phyloP scores from a whole-genome alignment of 1,140 invertebrate species.

The Listronotus oregonensis region DNA sequence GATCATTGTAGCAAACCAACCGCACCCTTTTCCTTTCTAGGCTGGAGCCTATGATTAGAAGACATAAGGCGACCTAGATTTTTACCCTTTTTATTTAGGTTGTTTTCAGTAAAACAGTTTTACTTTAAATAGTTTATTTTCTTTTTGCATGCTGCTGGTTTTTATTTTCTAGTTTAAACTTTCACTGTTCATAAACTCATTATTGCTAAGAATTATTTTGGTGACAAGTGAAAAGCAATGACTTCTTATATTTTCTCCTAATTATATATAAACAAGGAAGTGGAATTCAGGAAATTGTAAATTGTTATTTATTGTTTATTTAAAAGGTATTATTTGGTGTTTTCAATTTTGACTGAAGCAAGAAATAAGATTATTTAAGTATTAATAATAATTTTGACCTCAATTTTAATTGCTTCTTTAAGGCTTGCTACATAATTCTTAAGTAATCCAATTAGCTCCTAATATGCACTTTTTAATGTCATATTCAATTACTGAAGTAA shows the following conservation, averaged over 20 bases:
- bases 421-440: constrained; percentile 17
- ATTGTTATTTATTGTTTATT: constrained; percentile 4
- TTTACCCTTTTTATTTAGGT: constrained; percentile 19
- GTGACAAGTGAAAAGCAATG: neutral
- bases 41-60: constrained; percentile 34
- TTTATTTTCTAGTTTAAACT: constrained; percentile 20
- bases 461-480: constrained; percentile 4
- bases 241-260: constrained; percentile 4
- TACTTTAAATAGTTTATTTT: constrained; percentile 5
- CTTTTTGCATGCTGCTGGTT: constrained; percentile 4
- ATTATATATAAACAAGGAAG: constrained; percentile 7
- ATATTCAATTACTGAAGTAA: neutral
- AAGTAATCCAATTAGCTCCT: constrained; percentile 25
- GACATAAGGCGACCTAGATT: constrained; percentile 43
- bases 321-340: neutral
- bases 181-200: constrained; percentile 9
- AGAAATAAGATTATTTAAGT: neutral
- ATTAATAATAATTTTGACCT: constrained; percentile 8
- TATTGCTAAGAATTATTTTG: neutral
- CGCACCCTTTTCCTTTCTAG: constrained; percentile 40
- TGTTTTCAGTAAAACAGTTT: constrained; percentile 5
- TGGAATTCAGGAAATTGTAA: constrained; percentile 5
- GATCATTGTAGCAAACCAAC: constrained; percentile 19
- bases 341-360: neutral
- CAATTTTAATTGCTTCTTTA: constrained; percentile 22